Conservation (phyloP, 2,888 invertebrate species). For the Epistrophe grossulariae region DNA sequence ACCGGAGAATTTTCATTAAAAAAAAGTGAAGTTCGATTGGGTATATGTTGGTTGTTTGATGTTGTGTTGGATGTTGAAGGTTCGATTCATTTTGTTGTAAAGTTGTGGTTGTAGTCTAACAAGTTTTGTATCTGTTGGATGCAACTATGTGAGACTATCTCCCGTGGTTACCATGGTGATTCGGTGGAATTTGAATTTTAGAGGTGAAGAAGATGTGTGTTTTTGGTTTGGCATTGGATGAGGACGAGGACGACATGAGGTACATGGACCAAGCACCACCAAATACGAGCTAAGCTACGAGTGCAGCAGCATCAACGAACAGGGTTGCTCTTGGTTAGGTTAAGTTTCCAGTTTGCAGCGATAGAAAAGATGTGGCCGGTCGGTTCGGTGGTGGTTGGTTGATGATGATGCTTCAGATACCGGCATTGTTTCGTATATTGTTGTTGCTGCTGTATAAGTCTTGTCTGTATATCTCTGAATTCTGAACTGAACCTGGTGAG, state of each 20-base stretch:
- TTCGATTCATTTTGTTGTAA: conserved; percentile 6
- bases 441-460: conserved; percentile 31
- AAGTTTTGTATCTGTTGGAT: conserved; percentile 41
- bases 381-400: conserved; percentile 32
- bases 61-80: conserved; percentile 30
- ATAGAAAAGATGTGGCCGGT: conserved; percentile 6
- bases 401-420: conserved; percentile 49
- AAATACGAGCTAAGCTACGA: conserved; percentile 32
- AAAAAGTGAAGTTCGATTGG: conserved; percentile 42
- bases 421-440: conserved; percentile 57
- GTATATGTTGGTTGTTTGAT: conserved; percentile 6
- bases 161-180: conserved; percentile 62
- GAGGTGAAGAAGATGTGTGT: conserved; percentile 45
- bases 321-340: conserved; percentile 53
- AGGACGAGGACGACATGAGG: conserved; percentile 19
- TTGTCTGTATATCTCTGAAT: conserved; percentile 16
- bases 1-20: conserved; percentile 24
- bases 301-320: conserved; percentile 42
- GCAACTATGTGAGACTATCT: conserved; percentile 2
- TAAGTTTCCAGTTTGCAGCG: conserved; percentile 5
- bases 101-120: conserved; percentile 24
- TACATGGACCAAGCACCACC: conserved; percentile 46
- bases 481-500: conserved; percentile 51
- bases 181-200: conserved; percentile 56
- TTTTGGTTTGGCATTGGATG: conserved; percentile 54